Conservation (phyloP, 2,113 vertebrate species). For the Menidia beryllina region DNA sequence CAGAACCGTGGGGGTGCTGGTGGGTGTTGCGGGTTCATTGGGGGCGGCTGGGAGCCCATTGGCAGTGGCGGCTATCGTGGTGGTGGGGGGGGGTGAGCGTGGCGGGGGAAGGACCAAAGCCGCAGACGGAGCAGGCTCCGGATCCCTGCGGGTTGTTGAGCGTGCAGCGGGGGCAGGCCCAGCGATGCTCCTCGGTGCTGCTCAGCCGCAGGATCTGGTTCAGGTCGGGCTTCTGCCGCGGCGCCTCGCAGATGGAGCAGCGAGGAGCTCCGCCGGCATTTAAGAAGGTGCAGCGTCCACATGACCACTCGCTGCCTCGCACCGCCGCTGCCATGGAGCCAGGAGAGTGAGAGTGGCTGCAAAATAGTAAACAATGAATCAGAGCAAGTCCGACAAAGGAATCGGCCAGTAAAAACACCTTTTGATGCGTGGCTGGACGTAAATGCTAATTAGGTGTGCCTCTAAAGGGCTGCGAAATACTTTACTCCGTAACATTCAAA, state of each 20-base stretch:
- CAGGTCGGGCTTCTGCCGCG: constrained; percentile 94
- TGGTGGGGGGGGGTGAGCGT: constrained; percentile 75
- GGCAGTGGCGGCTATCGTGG: constrained; percentile 75
- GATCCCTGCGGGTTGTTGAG: constrained; percentile 92
- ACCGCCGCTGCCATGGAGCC: constrained; percentile 92
- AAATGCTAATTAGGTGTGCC: neutral
- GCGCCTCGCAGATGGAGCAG: constrained; percentile 97
- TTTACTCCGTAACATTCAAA: constrained; percentile 4
- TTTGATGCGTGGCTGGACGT: constrained; percentile 5
- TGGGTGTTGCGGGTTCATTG: constrained; percentile 39
- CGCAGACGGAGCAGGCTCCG: constrained; percentile 90
- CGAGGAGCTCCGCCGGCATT: constrained; percentile 90
- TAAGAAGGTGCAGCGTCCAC: constrained; percentile 95
- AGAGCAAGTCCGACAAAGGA: constrained; percentile 13
- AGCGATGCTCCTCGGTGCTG: constrained; percentile 91
- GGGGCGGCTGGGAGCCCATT: constrained; percentile 85
- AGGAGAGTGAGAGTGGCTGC: constrained; percentile 90
- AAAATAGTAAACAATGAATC: constrained; percentile 52
- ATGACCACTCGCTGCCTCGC: constrained; percentile 91
- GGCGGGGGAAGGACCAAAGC: constrained; percentile 70
- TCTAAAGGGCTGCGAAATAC: neutral
- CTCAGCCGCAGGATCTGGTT: constrained; percentile 96
- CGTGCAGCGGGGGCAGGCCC: constrained; percentile 94
- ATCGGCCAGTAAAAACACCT: constrained; percentile 4
- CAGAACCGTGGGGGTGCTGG: constrained; percentile 50